Base-by-base conservation (phyloP, 2,113 vertebrate species). In the Mus spicilegus region DNA sequence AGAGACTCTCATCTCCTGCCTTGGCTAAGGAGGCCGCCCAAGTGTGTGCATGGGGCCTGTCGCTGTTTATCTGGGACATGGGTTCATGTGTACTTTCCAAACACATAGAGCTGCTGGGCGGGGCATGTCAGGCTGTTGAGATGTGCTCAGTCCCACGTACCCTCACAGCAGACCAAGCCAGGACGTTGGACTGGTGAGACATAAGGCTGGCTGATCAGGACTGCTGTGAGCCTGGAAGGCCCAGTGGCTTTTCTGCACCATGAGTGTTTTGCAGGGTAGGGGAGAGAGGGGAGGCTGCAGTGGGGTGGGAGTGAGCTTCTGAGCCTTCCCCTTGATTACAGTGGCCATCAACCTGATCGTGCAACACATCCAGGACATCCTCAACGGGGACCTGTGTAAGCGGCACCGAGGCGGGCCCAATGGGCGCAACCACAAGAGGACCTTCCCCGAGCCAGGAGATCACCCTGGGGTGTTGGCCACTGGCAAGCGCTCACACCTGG, bases 271-370 rank as follows among this genome's bases (percentile, higher is more conserved):
- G 17, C 19, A 49, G 58, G 61, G 30, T 46, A 6, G 30, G 6
- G 58, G 42, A 8, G 19, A 11, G 22, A 13, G n/a, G 89, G 13
- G 42, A 24, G 51, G 63, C 1, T 0, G 1, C 1, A 1, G 3
- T 8, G 63, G 39, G 26, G 30, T 5, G 39, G 89, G 51, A 42
- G 77, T 7, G 63, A 22, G 33, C 33, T 1, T 24, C 67, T 72
- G 67, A 72, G 63, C 14, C 0, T 7, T 28, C 0, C 70, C 26
- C 54, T 20, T 75, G 24, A 42, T 51, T 0, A 6, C 98, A 99
- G 99, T 99, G 76, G 99, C 99, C 69, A 99, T 99, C 97, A 99
- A 99, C 98, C 99, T 99, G 85, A 99, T 99, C 0, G 99, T 99
- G 82, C 99, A 99, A 98, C 99, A 99, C 98, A 99, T 99, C 75